phyloP scores from a whole-genome alignment of 1,140 invertebrate species.

The Caenorhabditis briggsae region DNA sequence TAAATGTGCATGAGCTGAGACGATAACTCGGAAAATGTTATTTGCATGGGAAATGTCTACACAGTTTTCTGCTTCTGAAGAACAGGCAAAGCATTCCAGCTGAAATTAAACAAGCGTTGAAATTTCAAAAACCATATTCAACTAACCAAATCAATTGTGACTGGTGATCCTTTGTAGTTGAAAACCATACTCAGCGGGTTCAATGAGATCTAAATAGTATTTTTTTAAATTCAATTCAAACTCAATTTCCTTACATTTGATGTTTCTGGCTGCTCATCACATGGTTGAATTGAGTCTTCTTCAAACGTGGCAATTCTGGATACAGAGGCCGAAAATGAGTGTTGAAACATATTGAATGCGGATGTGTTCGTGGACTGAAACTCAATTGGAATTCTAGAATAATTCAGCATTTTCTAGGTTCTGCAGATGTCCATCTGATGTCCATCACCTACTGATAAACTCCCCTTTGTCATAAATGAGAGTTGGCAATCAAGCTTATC shows the following conservation, averaged over 20 bases:
- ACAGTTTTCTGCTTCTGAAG: slow-evolving; percentile 40
- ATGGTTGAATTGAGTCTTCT: slow-evolving; percentile 22
- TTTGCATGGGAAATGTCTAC: slow-evolving; percentile 19
- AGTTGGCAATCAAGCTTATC: neutral
- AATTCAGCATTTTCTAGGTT: neutral
- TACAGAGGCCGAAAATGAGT: slow-evolving; percentile 32
- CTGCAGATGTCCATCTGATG: neutral
- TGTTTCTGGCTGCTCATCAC: slow-evolving; percentile 33
- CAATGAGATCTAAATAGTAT: slow-evolving; percentile 36
- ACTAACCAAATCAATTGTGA: slow-evolving; percentile 59
- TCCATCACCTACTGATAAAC: neutral
- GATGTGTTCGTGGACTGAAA: slow-evolving; percentile 39
- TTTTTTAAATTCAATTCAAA: no score
- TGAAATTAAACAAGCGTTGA: slow-evolving; percentile 10
- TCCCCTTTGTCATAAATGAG: neutral
- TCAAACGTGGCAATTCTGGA: slow-evolving; percentile 43
- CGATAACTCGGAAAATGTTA: slow-evolving; percentile 46
- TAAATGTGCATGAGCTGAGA: slow-evolving; percentile 31
- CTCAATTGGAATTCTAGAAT: neutral
- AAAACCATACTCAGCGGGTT: slow-evolving; percentile 57
- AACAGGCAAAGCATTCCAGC: slow-evolving; percentile 52
- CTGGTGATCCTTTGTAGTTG: slow-evolving; percentile 47
- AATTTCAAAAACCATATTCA: neutral
- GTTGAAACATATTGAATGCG: slow-evolving; percentile 43
- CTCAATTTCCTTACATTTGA: neutral